phyloP scores from a whole-genome alignment of 2,888 invertebrate genomes.

The Cheilosia urbana region DNA sequence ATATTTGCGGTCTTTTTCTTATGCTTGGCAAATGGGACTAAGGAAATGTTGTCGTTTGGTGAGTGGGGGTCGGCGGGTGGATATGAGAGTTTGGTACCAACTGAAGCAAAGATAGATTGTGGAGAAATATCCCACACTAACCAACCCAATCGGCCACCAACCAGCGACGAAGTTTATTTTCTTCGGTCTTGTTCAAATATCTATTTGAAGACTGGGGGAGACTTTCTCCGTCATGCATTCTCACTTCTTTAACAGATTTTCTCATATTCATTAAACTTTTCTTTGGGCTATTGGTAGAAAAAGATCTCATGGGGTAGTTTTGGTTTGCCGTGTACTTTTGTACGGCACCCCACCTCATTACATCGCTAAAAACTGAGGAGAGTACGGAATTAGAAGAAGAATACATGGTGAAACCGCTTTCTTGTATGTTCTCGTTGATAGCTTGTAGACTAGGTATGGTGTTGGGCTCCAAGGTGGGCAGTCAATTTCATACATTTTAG shows the following conservation, averaged over 20 bases:
- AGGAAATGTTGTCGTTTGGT: slow-evolving; percentile 19
- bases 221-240: slow-evolving; percentile 27
- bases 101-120: slow-evolving; percentile 5
- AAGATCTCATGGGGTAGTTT: slow-evolving; percentile 18
- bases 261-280: slow-evolving; percentile 18
- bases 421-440: slow-evolving; percentile 23
- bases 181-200: slow-evolving; percentile 7
- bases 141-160: slow-evolving; percentile 31
- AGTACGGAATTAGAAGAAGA: slow-evolving; percentile 8
- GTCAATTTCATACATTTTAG: slow-evolving; percentile 31
- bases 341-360: slow-evolving; percentile 8
- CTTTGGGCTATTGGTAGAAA: slow-evolving; percentile 24
- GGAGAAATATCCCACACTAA: slow-evolving; percentile 11
- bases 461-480: slow-evolving; percentile 17
- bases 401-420: slow-evolving; percentile 23
- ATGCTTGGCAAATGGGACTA: slow-evolving; percentile 32
- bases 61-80: neutral
- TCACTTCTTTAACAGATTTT: slow-evolving; percentile 9
- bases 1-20: slow-evolving; percentile 40
- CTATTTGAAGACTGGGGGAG: slow-evolving; percentile 6
- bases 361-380: slow-evolving; percentile 9
- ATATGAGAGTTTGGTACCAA: neutral
- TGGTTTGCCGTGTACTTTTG: neutral
- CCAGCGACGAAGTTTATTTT: slow-evolving; percentile 24
- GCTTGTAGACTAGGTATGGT: slow-evolving; percentile 15